A percentile compares a stretch with the other conserved stretches of the same genome.
These are phyloP conservation scores for Embidobia sp. DNA, from an alignment of 2,888 invertebrate species.

Conservation along the genomic window DNA sequence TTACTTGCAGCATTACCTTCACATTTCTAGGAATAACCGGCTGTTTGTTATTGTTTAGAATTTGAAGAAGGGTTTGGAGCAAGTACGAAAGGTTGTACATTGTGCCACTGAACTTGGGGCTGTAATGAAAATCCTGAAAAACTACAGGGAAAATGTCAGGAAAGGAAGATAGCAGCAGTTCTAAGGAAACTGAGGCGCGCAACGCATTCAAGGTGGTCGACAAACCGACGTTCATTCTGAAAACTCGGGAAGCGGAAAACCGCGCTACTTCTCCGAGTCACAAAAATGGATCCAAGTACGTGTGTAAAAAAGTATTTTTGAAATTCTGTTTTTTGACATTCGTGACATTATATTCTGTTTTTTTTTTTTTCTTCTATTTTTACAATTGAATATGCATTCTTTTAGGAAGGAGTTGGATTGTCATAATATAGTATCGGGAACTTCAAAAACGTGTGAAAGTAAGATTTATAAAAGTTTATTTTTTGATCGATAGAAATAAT, in stretches of 20 bases:
- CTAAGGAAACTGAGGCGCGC: conserved; percentile 74
- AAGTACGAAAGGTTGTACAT: too few relatives aligned
- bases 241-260: conserved; percentile 85
- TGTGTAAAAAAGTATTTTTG: too few relatives aligned
- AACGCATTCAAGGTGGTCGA: conserved; percentile 76
- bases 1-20: too few relatives aligned
- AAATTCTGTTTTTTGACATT: too few relatives aligned
- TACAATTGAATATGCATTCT: conserved; percentile 19
- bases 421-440: conserved; percentile 60
- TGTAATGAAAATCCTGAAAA: too few relatives aligned
- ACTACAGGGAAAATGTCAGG: conserved; percentile 72
- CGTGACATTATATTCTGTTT: too few relatives aligned
- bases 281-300: conserved; percentile 77
- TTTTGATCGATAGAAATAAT: too few relatives aligned
- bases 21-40: too few relatives aligned
- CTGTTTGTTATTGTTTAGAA: too few relatives aligned
- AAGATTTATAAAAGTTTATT: too few relatives aligned
- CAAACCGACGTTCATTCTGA: conserved; percentile 86
- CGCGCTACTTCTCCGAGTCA: conserved; percentile 85
- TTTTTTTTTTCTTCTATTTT: neutral
- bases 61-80: too few relatives aligned
- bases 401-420: conserved; percentile 74
- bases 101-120: too few relatives aligned
- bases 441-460: conserved; percentile 73
- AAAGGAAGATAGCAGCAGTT: conserved; percentile 77